phyloP scores from a whole-genome alignment of 2,797 vertebrate species.

The Melanotaenia nigrans region DNA sequence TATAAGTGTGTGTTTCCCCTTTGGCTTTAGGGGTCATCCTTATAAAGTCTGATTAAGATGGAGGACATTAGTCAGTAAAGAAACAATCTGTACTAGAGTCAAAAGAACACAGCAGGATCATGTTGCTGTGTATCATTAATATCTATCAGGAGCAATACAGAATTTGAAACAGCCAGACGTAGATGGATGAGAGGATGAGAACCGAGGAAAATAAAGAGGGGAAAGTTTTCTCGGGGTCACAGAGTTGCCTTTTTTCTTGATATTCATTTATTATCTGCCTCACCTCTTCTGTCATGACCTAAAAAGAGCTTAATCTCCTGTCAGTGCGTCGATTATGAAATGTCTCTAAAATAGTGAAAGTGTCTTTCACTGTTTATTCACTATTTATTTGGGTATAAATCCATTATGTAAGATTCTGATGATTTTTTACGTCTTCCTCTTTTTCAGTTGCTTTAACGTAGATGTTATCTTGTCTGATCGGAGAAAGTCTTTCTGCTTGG shows the following conservation, averaged over 20 bases:
- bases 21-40: constrained; percentile 28
- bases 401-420: constrained; percentile 1
- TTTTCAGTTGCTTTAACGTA: neutral
- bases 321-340: constrained; percentile 26
- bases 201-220: constrained; percentile 25
- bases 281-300: constrained; percentile 44
- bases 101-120: constrained; percentile 53
- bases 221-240: constrained; percentile 43
- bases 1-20: constrained; percentile 14
- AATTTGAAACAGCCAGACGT: constrained; percentile 26
- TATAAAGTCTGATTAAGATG: constrained; percentile 61
- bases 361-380: constrained; percentile 31
- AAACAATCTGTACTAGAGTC: constrained; percentile 38
- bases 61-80: constrained; percentile 59
- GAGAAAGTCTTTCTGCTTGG: constrained; percentile 9
- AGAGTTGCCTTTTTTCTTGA: constrained; percentile 26
- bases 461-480: constrained; percentile 12
- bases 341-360: too few relatives aligned
- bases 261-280: constrained; percentile 56
- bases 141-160: constrained; percentile 47
- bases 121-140: constrained; percentile 68
- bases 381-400: constrained; percentile 19
- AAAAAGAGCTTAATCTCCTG: constrained; percentile 32
- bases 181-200: constrained; percentile 48
- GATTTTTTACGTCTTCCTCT: neutral